phyloP scores from a whole-genome alignment of 2,888 invertebrate genomes.

The Polylopha cassiicola region DNA sequence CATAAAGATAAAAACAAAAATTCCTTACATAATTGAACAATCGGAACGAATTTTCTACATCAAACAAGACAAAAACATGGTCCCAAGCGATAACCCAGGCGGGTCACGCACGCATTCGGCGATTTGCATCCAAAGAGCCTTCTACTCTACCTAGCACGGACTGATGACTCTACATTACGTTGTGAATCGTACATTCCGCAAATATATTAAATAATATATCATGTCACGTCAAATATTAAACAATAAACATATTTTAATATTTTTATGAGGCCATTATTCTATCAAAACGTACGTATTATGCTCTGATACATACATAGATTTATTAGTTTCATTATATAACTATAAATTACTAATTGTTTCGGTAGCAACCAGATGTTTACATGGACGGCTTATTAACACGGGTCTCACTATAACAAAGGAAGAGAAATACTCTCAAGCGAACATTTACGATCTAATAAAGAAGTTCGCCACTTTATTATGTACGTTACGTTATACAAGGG shows the following conservation, averaged over 20 bases:
- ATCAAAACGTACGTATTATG: no score
- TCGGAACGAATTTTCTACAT: conserved; percentile 5
- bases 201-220: conserved; percentile 21
- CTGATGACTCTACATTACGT: conserved; percentile 18
- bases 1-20: conserved; percentile 9
- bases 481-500: conserved; percentile 10
- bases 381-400: not conserved
- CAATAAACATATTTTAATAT: no score
- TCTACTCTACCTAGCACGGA: conserved; percentile 13
- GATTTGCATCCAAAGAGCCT: conserved; percentile 22
- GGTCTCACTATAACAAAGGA: not conserved
- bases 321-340: no score
- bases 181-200: conserved; percentile 15
- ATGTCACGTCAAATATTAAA: conserved; percentile 13
- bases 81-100: conserved; percentile 6
- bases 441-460: conserved; percentile 3
- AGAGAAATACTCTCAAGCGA: not conserved
- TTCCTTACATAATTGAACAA: conserved; percentile 11
- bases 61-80: conserved; percentile 4
- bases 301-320: no score
- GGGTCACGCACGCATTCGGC: conserved; percentile 19
- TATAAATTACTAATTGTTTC: no score
- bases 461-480: conserved; percentile 14
- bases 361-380: no score
- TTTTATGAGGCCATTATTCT: no score